Conservation (phyloP, 92 coral and sea anemone species). For the Metridium senile region DNA sequence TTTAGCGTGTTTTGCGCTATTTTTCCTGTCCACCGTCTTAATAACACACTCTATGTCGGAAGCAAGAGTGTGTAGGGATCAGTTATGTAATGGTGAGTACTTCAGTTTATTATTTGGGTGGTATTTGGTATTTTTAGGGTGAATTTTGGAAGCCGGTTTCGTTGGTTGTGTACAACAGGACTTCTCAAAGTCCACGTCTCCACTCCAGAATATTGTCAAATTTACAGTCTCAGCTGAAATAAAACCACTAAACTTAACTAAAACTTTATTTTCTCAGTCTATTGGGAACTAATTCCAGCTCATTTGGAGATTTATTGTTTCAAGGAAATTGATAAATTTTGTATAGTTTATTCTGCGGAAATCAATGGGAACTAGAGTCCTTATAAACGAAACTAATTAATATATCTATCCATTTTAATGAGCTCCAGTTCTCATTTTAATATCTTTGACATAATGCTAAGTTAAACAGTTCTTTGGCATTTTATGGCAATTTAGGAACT, state of each 20-base stretch:
- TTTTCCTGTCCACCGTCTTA: constrained; percentile 52
- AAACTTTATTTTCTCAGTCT: neutral
- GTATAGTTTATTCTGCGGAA: too few relatives aligned
- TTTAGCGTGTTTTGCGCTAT: constrained; percentile 54
- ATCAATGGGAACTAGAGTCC: too few relatives aligned
- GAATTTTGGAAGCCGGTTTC: constrained; percentile 19
- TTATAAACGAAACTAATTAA: too few relatives aligned
- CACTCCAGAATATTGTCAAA: constrained; percentile 10
- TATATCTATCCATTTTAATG: too few relatives aligned
- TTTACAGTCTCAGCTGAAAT: neutral
- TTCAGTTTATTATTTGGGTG: neutral
- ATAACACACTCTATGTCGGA: constrained; percentile 50
- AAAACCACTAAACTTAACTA: neutral
- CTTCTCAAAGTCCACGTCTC: constrained; percentile 46
- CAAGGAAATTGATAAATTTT: too few relatives aligned
- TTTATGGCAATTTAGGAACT: too few relatives aligned
- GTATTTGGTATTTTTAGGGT: neutral
- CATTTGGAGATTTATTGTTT: neutral
- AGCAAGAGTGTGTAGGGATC: constrained; percentile 56
- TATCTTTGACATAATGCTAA: too few relatives aligned
- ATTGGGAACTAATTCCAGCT: neutral
- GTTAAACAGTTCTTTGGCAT: too few relatives aligned
- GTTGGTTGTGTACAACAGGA: constrained; percentile 1
- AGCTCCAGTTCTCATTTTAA: too few relatives aligned
- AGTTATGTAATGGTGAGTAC: constrained; percentile 44